These are phyloP conservation scores for Tenebrio molitor DNA, from an alignment of 1,140 invertebrate species.

Conservation along the genomic window DNA sequence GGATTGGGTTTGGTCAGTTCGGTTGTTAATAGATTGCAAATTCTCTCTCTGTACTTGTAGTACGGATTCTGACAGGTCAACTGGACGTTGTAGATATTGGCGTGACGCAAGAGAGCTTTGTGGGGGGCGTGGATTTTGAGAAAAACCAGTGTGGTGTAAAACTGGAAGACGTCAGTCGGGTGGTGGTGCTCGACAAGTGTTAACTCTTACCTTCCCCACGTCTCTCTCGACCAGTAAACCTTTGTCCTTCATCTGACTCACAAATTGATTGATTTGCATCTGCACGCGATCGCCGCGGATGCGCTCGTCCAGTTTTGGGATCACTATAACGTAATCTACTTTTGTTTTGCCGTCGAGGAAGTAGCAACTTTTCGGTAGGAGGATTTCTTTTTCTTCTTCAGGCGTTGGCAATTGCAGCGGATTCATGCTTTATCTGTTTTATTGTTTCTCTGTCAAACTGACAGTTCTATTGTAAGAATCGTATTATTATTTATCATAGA, in stretches of 20 bases:
- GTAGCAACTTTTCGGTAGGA: slow-evolving; percentile 18
- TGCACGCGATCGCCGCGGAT: slow-evolving; percentile 9
- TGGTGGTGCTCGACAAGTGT: background rate
- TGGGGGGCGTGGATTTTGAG: slow-evolving; percentile 24
- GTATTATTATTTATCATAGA: too few relatives aligned
- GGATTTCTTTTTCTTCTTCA: background rate
- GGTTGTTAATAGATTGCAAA: background rate
- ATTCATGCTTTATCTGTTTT: too few relatives aligned
- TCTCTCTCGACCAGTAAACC: slow-evolving; percentile 8
- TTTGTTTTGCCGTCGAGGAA: slow-evolving; percentile 3
- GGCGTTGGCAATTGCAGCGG: too few relatives aligned
- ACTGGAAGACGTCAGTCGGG: background rate
- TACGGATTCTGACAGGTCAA: slow-evolving; percentile 18
- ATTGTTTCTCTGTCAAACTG: too few relatives aligned
- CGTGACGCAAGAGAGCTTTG: background rate
- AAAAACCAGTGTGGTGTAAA: slow-evolving; percentile 1
- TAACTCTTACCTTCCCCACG: slow-evolving; percentile 4
- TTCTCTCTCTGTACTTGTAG: slow-evolving; percentile 6
- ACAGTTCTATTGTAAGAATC: too few relatives aligned
- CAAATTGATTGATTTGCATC: slow-evolving; percentile 18
- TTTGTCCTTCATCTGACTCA: slow-evolving; percentile 3
- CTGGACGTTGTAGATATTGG: slow-evolving; percentile 13
- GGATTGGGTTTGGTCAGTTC: slow-evolving; percentile 19
- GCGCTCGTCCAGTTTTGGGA: background rate
- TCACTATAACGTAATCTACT: slow-evolving; percentile 14